These are phyloP conservation scores for Tipula vernalis DNA, from an alignment of 2,888 invertebrate species.

Conservation along the genomic window DNA sequence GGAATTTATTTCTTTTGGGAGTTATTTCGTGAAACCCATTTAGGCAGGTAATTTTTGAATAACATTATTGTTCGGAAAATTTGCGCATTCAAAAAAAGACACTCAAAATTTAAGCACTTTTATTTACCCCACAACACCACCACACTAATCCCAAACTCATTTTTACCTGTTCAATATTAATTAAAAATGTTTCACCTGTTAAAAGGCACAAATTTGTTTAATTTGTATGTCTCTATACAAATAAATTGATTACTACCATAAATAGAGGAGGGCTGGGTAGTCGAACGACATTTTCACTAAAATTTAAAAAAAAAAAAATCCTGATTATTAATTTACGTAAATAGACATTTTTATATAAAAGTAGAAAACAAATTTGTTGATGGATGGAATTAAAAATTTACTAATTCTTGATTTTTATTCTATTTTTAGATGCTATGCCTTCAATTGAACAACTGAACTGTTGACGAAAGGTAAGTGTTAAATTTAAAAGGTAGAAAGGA, in stretches of 20 bases:
- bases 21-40: no score
- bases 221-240: not conserved
- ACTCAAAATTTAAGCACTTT: no score
- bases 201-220: not conserved
- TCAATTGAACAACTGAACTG: constrained; percentile 6
- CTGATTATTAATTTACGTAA: not conserved
- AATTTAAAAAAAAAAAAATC: not conserved
- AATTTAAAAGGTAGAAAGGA: not conserved
- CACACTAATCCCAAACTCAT: not conserved
- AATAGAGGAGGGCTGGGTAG: not conserved
- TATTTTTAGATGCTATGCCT: constrained; percentile 10
- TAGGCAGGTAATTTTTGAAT: no score
- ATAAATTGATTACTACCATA: not conserved
- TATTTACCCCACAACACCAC: not conserved
- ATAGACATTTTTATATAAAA: not conserved
- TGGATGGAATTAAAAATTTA: not conserved
- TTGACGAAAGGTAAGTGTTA: constrained; percentile 9
- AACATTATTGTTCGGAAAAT: no score
- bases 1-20: no score
- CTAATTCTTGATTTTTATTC: not conserved
- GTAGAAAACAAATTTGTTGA: not conserved
- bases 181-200: not conserved
- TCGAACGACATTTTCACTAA: not conserved
- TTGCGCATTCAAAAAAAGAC: no score
- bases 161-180: not conserved